Evolutionary conservation across 2,797 vertebrate genomes (phyloP), one percentile per base, ranked within the genome.

Genomic region (Eupleurogrammus muticus): DNA sequence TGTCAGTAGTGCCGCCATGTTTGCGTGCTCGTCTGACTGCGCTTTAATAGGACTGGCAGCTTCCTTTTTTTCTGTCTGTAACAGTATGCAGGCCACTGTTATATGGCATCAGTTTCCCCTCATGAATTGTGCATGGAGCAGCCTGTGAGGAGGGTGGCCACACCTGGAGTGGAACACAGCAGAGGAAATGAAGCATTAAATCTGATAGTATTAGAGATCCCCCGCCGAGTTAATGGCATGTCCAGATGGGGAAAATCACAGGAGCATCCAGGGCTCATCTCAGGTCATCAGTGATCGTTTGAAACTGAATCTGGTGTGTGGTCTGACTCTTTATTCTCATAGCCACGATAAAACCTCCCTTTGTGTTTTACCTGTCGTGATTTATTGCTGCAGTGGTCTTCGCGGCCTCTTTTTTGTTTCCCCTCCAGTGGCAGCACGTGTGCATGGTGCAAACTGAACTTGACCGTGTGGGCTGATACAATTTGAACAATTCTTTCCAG

Each of bases 51-150:
- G 9, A 64, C 42, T 5, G 7, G 1, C 5, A 16, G 19, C 51
- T 44, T 44, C 17, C 6, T 16, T 40, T 66, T 56, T 56, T 19
- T 40, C 23, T 68, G 38, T 50, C 5, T 20, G n/a, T 21, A 28
- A 1, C 0, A 34, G n/a, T 36, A 51, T 35, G 49, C 19, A 46
- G 40, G 42, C 42, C 58, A 8, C 14, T 66, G 53, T 57, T 5
- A 19, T 5, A 19, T 1, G 55, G 73, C 73, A 66, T 88, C 80
- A 2, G 74, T 81, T 88, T 83, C 55, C 79, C 60, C 79, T 87
- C 80, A 87, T 88, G 74, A 90, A 90, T 87, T 85, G 74, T 87
- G 68, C 32, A 90, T 87, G 84, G 63, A 24, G 48, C 64, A 1
- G 46, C 58, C 77, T 65, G n/a, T 60, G 85, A 82, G 84, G 78